Base-by-base conservation (phyloP, 2,888 invertebrate genomes). In the Tiliacea aurago region DNA sequence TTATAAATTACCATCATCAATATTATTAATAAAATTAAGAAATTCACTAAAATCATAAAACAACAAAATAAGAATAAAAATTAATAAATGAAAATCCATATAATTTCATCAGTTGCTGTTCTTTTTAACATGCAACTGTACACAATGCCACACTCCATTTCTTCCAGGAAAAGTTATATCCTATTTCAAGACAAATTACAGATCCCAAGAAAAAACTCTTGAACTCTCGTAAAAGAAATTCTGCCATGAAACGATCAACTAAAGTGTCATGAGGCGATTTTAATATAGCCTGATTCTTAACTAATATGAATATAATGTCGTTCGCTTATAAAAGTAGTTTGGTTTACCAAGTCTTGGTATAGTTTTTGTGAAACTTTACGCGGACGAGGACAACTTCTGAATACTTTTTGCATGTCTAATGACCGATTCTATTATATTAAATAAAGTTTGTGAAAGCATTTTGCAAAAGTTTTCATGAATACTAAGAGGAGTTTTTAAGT, bases 401-500 rank as follows among this genome's bases (percentile, higher is more conserved):
- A 80, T 75, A 80, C 77, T 80, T 86, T 84, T 76, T 78, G 84
- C 76, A 84, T 83, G 74, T 81, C 78, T 84, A 80, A 86, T 84
- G 79, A 73, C 74, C 69, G 77, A 83, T 84, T 81, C 83, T 72
- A 77, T 84, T 84, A 79, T 80, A 82, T 81, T 76, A 58, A 80
- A 84, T 85, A 72, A 83, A 86, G 64, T 86, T 83, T 77, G 49
- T 71, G 77, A 81, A 80, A 78, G 72, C 70, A 81, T 84, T 84
- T 70, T 79, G 70, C 65, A 11, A 76, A 84, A 86, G 76, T 83
- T 84, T 80, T 73, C 71, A 69, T 70, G 78, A 83, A 83, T 76
- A 80, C 63, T 73, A 70, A 63, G 67, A 68, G 28, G 56, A 74
- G 58, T 68, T 81, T 78, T 83, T 70, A 72, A 81, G 69, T 43